phyloP scores from a whole-genome alignment of 92 coral and sea anemone genomes.

The Zoanthus sansibaricus region DNA sequence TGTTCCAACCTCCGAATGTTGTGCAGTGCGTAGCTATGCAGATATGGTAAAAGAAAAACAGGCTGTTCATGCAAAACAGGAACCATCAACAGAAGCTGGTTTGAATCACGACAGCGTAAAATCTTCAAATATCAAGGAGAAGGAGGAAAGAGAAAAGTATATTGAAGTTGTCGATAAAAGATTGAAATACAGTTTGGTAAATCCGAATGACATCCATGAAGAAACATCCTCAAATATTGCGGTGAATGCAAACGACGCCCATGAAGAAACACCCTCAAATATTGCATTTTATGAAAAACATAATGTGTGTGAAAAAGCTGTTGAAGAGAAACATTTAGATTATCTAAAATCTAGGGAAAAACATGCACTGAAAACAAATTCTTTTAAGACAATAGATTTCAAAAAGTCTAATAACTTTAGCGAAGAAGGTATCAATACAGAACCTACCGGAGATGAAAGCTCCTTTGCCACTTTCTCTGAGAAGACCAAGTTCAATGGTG shows the following conservation, averaged over 20 bases:
- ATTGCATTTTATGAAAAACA: neutral
- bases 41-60: slow-evolving; percentile 40
- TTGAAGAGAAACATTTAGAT: neutral
- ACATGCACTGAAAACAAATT: neutral
- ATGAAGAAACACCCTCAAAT: neutral
- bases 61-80: neutral
- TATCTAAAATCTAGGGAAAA: neutral
- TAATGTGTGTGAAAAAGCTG: neutral
- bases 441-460: neutral
- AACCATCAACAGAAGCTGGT: neutral
- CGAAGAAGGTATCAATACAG: neutral
- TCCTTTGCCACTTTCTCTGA: neutral
- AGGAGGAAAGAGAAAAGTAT: no score
- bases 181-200: no score
- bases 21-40: slow-evolving; percentile 29
- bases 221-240: neutral
- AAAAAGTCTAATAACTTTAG: no score
- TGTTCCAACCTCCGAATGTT: neutral
- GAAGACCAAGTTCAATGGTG: neutral
- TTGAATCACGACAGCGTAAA: neutral
- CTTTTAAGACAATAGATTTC: no score
- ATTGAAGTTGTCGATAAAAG: neutral
- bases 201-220: neutral
- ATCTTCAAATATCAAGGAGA: neutral
- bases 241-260: neutral